phyloP scores from a whole-genome alignment of 2,888 invertebrate genomes.

The Lithophane socia region DNA sequence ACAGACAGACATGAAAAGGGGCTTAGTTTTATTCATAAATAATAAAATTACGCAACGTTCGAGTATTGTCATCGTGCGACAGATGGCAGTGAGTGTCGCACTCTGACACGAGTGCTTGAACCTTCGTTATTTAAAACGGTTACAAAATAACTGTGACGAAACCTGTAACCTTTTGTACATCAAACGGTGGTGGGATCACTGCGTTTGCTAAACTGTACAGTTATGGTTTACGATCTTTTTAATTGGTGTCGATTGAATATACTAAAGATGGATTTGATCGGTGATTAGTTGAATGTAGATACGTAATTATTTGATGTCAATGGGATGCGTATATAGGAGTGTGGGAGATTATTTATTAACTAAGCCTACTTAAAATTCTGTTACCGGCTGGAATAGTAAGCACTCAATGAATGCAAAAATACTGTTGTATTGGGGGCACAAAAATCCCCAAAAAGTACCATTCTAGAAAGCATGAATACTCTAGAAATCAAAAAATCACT shows the following conservation, averaged over 20 bases:
- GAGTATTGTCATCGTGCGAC: slow-evolving; percentile 68
- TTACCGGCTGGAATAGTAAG: no score
- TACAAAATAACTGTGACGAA: slow-evolving; percentile 76
- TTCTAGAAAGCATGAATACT: background rate
- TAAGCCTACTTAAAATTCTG: background rate
- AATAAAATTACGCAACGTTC: slow-evolving; percentile 53
- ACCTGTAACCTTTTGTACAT: slow-evolving; percentile 73
- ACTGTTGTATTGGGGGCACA: background rate
- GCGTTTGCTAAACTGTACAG: slow-evolving; percentile 55
- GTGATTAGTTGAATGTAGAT: background rate
- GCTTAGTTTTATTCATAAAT: background rate
- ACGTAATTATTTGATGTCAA: background rate
- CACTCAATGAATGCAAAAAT: background rate
- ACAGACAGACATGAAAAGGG: background rate
- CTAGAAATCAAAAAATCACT: background rate
- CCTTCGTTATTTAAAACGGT: slow-evolving; percentile 78
- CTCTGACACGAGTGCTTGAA: slow-evolving; percentile 70
- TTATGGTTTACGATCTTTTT: slow-evolving; percentile 61
- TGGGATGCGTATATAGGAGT: no score
- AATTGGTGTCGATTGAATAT: slow-evolving; percentile 18
- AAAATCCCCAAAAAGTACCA: background rate
- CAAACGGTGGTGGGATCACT: slow-evolving; percentile 61
- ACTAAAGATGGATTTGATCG: slow-evolving; percentile 21
- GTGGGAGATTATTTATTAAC: background rate
- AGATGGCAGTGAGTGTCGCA: slow-evolving; percentile 48